phyloP scores from a whole-genome alignment of 2,113 vertebrate species.

The Ptyas mucosa region DNA sequence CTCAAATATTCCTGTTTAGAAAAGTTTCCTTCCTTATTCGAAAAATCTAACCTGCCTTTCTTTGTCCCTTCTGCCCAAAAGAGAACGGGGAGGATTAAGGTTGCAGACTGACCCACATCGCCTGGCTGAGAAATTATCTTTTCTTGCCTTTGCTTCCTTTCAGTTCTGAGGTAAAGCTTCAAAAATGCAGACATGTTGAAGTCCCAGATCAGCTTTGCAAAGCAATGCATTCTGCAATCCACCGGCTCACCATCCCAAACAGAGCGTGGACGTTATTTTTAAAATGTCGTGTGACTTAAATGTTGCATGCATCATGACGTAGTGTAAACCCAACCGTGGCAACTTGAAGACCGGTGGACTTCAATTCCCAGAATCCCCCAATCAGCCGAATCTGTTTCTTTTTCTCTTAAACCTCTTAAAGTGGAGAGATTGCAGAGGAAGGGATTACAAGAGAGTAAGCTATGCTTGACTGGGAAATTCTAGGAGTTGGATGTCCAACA shows the following conservation, averaged over 20 bases:
- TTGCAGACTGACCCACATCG: background rate
- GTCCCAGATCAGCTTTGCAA: background rate
- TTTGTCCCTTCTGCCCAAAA: background rate
- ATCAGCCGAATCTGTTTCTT: no score
- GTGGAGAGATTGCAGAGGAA: no score
- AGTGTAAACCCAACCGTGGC: background rate
- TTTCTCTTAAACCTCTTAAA: no score
- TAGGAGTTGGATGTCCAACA: no score
- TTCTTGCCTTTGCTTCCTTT: background rate
- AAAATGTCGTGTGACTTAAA: background rate
- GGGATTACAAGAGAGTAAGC: no score
- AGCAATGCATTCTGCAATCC: background rate
- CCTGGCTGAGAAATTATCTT: background rate
- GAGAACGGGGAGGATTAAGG: background rate
- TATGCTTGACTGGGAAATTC: no score
- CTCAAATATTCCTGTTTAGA: no score
- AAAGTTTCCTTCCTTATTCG: background rate
- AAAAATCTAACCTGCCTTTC: background rate
- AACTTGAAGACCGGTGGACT: no score
- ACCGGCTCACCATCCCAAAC: background rate
- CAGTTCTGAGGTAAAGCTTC: background rate
- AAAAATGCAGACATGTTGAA: no score
- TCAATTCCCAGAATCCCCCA: no score
- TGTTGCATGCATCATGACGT: background rate
- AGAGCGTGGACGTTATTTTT: background rate